Conservation (phyloP, 2,113 vertebrate genomes). For the Callionymus lyra region DNA sequence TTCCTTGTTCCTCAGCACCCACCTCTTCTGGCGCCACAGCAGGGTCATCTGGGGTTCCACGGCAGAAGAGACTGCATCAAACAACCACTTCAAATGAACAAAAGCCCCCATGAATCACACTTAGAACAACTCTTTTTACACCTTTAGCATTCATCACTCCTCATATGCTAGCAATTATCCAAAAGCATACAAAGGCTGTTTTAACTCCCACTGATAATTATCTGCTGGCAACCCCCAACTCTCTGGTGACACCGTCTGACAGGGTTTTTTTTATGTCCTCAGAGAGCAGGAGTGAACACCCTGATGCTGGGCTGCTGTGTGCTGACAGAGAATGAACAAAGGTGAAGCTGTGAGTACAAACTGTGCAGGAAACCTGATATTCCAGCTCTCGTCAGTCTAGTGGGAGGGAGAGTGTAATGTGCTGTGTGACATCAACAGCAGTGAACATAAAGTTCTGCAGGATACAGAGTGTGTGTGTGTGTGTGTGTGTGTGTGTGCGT, state of each 20-base stretch:
- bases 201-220: constrained; percentile 33
- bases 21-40: constrained; percentile 48
- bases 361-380: constrained; percentile 71
- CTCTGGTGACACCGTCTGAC: constrained; percentile 21
- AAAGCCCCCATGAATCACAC: constrained; percentile 6
- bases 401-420: constrained; percentile 26
- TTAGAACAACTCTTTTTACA: constrained; percentile 23
- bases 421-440: constrained; percentile 34
- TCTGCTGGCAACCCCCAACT: constrained; percentile 33
- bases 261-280: constrained; percentile 21
- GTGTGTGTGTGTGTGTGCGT: constrained; percentile 1
- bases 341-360: constrained; percentile 62
- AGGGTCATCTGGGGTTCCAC: constrained; percentile 55
- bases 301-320: constrained; percentile 41
- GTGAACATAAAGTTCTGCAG: constrained; percentile 42
- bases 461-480: constrained; percentile 15
- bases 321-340: constrained; percentile 59
- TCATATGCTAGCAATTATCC: constrained; percentile 29
- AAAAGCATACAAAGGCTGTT: constrained; percentile 19
- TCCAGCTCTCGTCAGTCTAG: constrained; percentile 55
- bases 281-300: constrained; percentile 36
- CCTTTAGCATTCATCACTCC: constrained; percentile 25
- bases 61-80: constrained; percentile 45
- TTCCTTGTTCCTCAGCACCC: constrained; percentile 30
- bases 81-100: constrained; percentile 4